Evolutionary conservation across 37 sponge, comb jelly and placozoan species (phyloP).

Genomic region (Aplysina aerophoba): DNA sequence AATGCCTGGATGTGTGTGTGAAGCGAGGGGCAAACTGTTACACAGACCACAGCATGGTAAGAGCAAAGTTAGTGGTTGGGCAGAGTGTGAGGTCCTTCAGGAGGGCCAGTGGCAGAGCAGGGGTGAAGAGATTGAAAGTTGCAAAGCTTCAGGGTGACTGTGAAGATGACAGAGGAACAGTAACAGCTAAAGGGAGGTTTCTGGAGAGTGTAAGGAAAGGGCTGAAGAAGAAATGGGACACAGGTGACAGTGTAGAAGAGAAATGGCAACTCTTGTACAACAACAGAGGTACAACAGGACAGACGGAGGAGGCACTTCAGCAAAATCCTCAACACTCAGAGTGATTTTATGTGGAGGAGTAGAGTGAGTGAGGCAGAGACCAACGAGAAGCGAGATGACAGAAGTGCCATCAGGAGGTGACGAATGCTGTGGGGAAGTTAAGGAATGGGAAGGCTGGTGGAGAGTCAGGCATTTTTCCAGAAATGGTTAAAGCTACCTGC

Average conservation of each 20-base stretch:
- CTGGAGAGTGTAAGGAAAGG: not conserved
- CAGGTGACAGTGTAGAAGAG: not conserved
- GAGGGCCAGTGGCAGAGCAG: not conserved
- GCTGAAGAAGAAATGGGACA: slow-evolving; percentile 14
- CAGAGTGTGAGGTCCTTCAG: slow-evolving; percentile 13
- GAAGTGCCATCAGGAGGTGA: slow-evolving; percentile 15
- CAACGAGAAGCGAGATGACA: slow-evolving; percentile 12
- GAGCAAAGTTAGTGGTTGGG: slow-evolving; percentile 22
- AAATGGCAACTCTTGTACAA: not conserved
- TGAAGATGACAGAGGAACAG: slow-evolving; percentile 11
- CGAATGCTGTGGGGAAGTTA: slow-evolving; percentile 12
- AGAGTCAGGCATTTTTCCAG: slow-evolving; percentile 24
- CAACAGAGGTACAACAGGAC: slow-evolving; percentile 20
- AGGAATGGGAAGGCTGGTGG: slow-evolving; percentile 30
- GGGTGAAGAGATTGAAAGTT: slow-evolving; percentile 20
- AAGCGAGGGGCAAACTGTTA: slow-evolving; percentile 10
- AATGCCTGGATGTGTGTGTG: slow-evolving; percentile 21
- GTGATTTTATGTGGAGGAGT: slow-evolving; percentile 1
- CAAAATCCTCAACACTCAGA: slow-evolving; percentile 8
- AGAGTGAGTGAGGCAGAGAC: slow-evolving; percentile 6
- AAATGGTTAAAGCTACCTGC: slow-evolving; percentile 10
- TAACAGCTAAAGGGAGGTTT: not conserved
- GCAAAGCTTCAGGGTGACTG: not conserved
- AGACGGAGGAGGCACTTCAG: slow-evolving; percentile 24
- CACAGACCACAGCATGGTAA: slow-evolving; percentile 19